Percentiles rank a stretch among this genome's conserved stretches.
These are phyloP conservation scores for Pseudolycoriella hygida DNA, from an alignment of 2,888 invertebrate species.

Conservation along the genomic window DNA sequence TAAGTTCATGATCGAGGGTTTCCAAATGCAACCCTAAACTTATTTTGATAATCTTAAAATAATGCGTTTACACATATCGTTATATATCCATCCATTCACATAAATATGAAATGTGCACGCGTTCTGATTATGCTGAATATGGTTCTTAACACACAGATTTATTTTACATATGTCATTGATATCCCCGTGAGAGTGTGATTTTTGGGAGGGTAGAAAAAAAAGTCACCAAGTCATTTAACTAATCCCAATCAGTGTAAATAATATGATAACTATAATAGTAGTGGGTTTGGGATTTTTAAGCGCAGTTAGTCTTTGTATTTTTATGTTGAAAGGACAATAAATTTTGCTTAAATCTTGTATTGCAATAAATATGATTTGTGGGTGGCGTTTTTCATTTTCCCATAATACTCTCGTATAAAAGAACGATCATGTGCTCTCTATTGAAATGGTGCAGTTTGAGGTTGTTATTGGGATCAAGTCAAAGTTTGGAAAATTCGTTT, in stretches of 20 bases:
- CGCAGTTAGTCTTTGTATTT: too few species aligned
- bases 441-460: too few species aligned
- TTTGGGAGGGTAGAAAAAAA: conserved; percentile 6
- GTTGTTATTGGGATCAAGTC: too few species aligned
- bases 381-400: too few species aligned
- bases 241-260: conserved; percentile 31
- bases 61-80: too few species aligned
- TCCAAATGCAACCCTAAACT: background rate
- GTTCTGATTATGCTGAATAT: conserved; percentile 19
- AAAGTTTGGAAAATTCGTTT: too few species aligned
- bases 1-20: background rate
- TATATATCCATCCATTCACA: background rate
- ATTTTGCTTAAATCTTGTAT: too few species aligned
- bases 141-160: conserved; percentile 21
- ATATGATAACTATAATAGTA: conserved; percentile 19
- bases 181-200: conserved; percentile 28
- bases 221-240: conserved; percentile 23
- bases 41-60: background rate
- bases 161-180: conserved; percentile 31
- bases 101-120: conserved; percentile 16
- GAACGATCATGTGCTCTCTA: too few species aligned
- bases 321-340: too few species aligned
- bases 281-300: too few species aligned
- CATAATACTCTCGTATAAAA: too few species aligned
- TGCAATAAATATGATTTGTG: too few species aligned